Evolutionary conservation across 1,140 invertebrate species (phyloP).

Genomic region (Solenopsis invicta): DNA sequence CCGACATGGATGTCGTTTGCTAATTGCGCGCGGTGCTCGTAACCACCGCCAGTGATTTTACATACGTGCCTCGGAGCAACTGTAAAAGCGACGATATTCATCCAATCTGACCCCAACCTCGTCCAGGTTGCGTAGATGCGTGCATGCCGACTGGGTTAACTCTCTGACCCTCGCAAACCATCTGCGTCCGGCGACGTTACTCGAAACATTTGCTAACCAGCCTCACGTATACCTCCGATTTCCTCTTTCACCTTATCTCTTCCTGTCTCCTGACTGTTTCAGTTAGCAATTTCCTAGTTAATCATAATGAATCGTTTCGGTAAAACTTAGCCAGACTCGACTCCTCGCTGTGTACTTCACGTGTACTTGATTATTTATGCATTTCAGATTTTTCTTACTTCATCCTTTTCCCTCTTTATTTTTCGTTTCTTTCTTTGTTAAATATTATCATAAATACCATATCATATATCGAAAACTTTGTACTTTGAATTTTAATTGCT

Average conservation of each 20-base stretch:
- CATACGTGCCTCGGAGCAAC: conserved; percentile 48
- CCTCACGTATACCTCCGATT: conserved; percentile 25
- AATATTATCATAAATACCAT: not conserved
- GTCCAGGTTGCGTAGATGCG: conserved; percentile 65
- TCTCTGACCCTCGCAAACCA: conserved; percentile 73
- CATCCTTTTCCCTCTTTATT: not conserved
- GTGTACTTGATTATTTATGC: not conserved
- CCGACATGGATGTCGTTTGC: conserved; percentile 55
- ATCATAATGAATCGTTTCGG: conserved; percentile 33
- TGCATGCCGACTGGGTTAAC: conserved; percentile 73
- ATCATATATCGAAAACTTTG: not conserved
- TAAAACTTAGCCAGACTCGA: not conserved
- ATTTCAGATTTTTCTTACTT: not conserved
- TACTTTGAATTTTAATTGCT: not conserved
- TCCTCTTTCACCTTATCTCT: conserved; percentile 27
- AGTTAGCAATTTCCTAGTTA: conserved; percentile 42
- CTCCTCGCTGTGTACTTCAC: not conserved
- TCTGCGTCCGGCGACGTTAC: conserved; percentile 64
- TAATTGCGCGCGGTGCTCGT: conserved; percentile 63
- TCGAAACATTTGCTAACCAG: conserved; percentile 67
- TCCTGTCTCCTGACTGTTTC: conserved; percentile 30
- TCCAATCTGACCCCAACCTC: conserved; percentile 65
- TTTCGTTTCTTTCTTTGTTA: not conserved
- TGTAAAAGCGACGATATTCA: conserved; percentile 72
- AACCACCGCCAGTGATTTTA: conserved; percentile 60